Conservation (phyloP, 2,888 invertebrate species). For the Phyto melanocephala region DNA sequence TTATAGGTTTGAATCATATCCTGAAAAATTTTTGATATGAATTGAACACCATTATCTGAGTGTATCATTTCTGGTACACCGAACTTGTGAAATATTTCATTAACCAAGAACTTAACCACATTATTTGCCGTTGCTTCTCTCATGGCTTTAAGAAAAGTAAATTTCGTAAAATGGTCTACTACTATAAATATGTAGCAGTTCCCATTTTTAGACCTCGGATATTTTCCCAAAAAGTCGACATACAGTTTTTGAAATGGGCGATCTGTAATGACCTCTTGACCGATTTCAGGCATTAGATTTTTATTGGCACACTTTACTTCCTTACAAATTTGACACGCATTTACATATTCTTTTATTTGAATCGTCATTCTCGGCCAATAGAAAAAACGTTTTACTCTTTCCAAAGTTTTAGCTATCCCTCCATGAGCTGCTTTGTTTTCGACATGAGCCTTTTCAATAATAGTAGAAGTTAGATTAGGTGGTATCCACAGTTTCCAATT, state of each 20-base stretch:
- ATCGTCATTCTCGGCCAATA: too few relatives aligned
- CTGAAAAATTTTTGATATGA: slow-evolving; percentile 68
- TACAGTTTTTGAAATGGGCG: slow-evolving; percentile 63
- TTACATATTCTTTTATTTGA: background rate
- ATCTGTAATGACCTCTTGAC: background rate
- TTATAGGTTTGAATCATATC: too few relatives aligned
- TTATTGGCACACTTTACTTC: too few relatives aligned
- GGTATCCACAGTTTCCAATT: background rate
- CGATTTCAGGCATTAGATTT: background rate
- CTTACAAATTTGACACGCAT: background rate
- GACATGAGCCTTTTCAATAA: background rate
- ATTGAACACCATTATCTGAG: background rate
- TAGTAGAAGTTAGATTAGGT: background rate
- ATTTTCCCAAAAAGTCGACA: slow-evolving; percentile 72
- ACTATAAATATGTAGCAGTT: too few relatives aligned
- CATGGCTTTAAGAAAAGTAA: too few relatives aligned
- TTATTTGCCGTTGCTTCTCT: slow-evolving; percentile 71
- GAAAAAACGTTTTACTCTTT: too few relatives aligned
- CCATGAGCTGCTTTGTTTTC: background rate
- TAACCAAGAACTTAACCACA: too few relatives aligned
- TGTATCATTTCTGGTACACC: too few relatives aligned
- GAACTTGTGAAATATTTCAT: too few relatives aligned
- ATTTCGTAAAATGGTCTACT: too few relatives aligned
- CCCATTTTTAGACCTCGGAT: too few relatives aligned
- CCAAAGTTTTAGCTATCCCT: background rate